These are phyloP conservation scores for Heliconius nattereri DNA, from an alignment of 1,140 invertebrate species.

Conservation along the genomic window DNA sequence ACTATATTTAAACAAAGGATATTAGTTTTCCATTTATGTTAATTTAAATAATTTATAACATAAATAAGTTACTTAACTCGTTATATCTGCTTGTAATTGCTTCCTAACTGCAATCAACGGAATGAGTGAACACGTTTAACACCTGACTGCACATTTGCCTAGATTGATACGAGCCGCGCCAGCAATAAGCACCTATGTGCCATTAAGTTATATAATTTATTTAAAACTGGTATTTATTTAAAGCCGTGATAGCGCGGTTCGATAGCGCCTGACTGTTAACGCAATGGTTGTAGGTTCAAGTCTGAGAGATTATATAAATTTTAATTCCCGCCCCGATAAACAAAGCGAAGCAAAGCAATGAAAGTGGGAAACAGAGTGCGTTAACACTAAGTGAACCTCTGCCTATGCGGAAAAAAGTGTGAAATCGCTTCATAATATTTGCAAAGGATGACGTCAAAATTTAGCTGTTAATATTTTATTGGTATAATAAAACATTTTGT, in stretches of 20 bases:
- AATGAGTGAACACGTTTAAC: conserved; percentile 47
- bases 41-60: neutral
- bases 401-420: no score
- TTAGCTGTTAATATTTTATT: neutral
- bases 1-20: neutral
- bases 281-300: no score
- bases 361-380: no score
- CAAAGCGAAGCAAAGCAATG: no score
- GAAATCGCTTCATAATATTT: no score
- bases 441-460: neutral
- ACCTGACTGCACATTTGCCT: conserved; percentile 49
- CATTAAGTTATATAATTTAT: neutral
- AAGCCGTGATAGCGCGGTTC: no score
- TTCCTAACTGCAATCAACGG: conserved; percentile 40
- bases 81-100: conserved; percentile 26
- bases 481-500: conserved; percentile 9
- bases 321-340: no score
- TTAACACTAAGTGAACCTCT: no score
- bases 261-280: no score
- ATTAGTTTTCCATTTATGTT: neutral
- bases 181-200: neutral
- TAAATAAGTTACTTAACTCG: neutral
- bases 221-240: neutral
- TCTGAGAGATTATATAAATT: no score
- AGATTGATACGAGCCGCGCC: conserved; percentile 43